Evolutionary conservation across 2,888 invertebrate species (phyloP).

Genomic region (Trichopoda pennipes): DNA sequence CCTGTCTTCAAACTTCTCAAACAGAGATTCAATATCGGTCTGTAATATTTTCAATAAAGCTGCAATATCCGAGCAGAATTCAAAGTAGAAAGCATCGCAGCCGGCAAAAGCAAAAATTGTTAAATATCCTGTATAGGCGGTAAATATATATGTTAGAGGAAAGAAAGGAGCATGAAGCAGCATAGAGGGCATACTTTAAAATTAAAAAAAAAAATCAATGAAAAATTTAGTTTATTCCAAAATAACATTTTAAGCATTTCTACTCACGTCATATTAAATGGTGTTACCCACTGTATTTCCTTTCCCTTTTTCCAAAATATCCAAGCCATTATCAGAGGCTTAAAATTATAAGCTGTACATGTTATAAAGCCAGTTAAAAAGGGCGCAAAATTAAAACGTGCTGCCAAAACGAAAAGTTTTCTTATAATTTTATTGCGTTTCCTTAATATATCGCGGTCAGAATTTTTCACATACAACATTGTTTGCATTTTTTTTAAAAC

Average conservation of each 20-base stretch:
- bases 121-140: constrained; percentile 75
- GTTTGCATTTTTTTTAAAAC: constrained; percentile 66
- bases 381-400: constrained; percentile 74
- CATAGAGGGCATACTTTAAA: constrained; percentile 71
- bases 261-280: constrained; percentile 77
- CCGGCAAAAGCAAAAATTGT: constrained; percentile 76
- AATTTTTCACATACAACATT: constrained; percentile 65
- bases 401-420: constrained; percentile 68
- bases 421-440: constrained; percentile 63
- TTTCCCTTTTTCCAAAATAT: constrained; percentile 67
- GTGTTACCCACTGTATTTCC: constrained; percentile 71
- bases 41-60: constrained; percentile 71
- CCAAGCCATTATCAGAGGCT: constrained; percentile 71
- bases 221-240: background rate
- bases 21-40: constrained; percentile 68
- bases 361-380: constrained; percentile 74
- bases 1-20: constrained; percentile 61
- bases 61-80: constrained; percentile 73
- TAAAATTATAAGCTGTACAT: constrained; percentile 72
- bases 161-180: constrained; percentile 69
- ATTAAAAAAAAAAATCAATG: background rate
- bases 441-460: background rate
- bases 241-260: background rate
- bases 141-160: constrained; percentile 73
- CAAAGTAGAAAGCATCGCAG: constrained; percentile 76